Conservation (phyloP, 2,797 vertebrate genomes). For the Intellagama lesueurii region DNA sequence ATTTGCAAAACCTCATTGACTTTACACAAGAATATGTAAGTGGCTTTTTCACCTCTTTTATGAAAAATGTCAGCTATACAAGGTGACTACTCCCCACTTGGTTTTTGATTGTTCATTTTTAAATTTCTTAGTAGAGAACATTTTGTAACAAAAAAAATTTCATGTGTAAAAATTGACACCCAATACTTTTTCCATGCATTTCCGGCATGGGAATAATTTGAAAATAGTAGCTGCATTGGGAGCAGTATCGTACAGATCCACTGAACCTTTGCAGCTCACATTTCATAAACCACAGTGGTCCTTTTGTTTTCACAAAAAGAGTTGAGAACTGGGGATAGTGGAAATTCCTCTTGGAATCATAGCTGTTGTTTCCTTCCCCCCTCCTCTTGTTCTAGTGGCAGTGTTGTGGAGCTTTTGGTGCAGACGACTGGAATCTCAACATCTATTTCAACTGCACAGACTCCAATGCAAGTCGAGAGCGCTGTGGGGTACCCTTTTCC, state of each 20-base stretch:
- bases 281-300: background rate
- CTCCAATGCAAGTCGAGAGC: slow-evolving; percentile 94
- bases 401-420: slow-evolving; percentile 97
- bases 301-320: background rate
- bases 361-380: slow-evolving; percentile 42
- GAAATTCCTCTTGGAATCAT: slow-evolving; percentile 13
- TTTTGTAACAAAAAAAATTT: background rate
- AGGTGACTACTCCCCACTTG: background rate
- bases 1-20: slow-evolving; percentile 98
- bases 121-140: slow-evolving; percentile 37
- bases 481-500: slow-evolving; percentile 97
- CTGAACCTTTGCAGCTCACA: background rate
- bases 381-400: slow-evolving; percentile 89
- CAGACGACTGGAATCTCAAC: slow-evolving; percentile 98
- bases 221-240: background rate
- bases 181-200: background rate
- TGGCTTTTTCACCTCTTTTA: slow-evolving; percentile 52
- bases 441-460: slow-evolving; percentile 99
- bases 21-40: slow-evolving; percentile 99
- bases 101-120: background rate
- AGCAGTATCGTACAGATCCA: background rate
- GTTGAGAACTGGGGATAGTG: background rate
- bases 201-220: background rate
- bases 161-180: background rate
- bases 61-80: slow-evolving; percentile 39